These are phyloP conservation scores for Gymnocheta viridis DNA, from an alignment of 2,888 invertebrate genomes.

Conservation along the genomic window DNA sequence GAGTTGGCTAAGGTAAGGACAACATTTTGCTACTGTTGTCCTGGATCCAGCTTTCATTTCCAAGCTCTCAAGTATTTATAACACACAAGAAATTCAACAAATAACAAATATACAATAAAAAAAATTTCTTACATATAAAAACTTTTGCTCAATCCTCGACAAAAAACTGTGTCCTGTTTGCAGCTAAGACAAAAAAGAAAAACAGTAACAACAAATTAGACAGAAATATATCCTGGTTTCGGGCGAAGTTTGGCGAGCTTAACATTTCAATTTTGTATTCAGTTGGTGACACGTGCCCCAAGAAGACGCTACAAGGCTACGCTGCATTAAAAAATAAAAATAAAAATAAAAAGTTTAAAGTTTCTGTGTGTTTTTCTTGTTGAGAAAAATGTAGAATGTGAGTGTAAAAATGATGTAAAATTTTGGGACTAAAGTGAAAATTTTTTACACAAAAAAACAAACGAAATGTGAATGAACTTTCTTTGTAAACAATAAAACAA, in stretches of 20 bases:
- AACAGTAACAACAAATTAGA: conserved; percentile 5
- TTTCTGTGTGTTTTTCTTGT: conserved; percentile 19
- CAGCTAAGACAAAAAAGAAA: conserved; percentile 30
- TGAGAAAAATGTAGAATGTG: neutral
- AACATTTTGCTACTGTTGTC: conserved; percentile 38
- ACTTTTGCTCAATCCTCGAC: conserved; percentile 36
- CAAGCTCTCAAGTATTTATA: conserved; percentile 24
- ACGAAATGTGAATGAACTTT: conserved; percentile 50
- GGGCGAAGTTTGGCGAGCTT: conserved; percentile 68
- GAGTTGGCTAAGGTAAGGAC: conserved; percentile 65
- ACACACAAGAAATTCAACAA: conserved; percentile 18
- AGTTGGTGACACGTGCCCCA: conserved; percentile 69
- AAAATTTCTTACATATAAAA: conserved; percentile 9
- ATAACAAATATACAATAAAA: neutral
- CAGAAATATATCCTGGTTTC: conserved; percentile 61
- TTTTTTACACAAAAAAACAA: neutral
- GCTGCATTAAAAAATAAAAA: conserved; percentile 26
- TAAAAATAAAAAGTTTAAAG: neutral
- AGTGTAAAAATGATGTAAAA: conserved; percentile 46
- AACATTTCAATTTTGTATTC: conserved; percentile 60
- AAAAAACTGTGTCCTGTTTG: conserved; percentile 63
- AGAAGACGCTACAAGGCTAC: conserved; percentile 63
- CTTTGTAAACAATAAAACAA: conserved; percentile 12
- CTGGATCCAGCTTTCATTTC: conserved; percentile 25
- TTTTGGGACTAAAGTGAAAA: conserved; percentile 19